Base-by-base conservation (phyloP, 2,888 invertebrate genomes). In the Rotaria magnacalcarata region DNA sequence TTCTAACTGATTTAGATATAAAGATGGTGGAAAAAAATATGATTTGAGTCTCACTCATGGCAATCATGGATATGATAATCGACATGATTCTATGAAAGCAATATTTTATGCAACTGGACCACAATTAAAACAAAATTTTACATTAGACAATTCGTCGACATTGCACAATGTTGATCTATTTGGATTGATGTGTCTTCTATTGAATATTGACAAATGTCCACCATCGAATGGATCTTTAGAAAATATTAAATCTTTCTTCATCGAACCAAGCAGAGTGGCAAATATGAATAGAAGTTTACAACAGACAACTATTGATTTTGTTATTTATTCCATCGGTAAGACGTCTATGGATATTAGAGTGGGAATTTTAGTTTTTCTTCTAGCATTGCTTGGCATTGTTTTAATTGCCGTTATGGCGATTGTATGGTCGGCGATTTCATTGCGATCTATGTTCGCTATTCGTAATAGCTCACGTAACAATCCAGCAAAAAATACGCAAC, bases 131-230 rank as follows among this genome's bases (percentile, higher is more conserved):
- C 80, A 58, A 58, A 85, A 84, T 47, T 85, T 58, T 84, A 85
- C 54, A 84, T 58, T 58, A 43, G 75, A 85, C 27, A 80, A 52
- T 85, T 85, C 67, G 34, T 27, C 34, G 3, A 88, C 88, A 19
- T 90, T 91, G 85, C 87, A 90, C 84, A 90, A 88, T 87, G 89
- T 90, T 2, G 90, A 91, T 87, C 87, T 91, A 5, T 91, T 90
- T 87, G 89, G 90, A 8, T 87, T 91, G 85, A 89, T 91, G 89
- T 90, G 90, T 87, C 87, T 89, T 86, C 87, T 91, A 8, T 88
- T 91, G 34, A 88, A 88, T n/a, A 85, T 91, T 21, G 67, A 88
- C 14, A 89, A 90, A 5, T 89, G 89, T 6, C 89, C 89, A 19
- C 7, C 50, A 50, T 89, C 89, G 87, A 90, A 91, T 87, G 91